Percentiles rank a stretch among this genome's conserved stretches.
Evolutionary conservation across 2,888 invertebrate species (phyloP).

Genomic region (Agriopis aurantiaria): DNA sequence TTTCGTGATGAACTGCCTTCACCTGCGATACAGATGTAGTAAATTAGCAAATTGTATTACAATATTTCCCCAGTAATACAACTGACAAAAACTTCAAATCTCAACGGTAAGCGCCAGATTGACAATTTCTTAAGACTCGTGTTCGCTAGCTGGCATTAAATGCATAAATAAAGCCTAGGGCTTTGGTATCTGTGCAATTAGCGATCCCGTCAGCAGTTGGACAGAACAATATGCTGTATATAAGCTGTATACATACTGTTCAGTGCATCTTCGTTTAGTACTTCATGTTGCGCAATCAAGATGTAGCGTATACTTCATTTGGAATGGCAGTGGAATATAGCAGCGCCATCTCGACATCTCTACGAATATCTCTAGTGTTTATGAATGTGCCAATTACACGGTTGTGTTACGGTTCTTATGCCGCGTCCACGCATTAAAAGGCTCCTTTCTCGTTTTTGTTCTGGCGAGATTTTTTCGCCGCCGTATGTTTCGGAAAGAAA

Average conservation of each 20-base stretch:
- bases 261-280: not conserved
- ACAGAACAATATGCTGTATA: slow-evolving; percentile 12
- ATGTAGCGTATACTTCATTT: slow-evolving; percentile 13
- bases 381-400: not conserved
- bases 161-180: slow-evolving; percentile 23
- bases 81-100: slow-evolving; percentile 27
- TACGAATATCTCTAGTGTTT: not conserved
- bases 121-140: not conserved
- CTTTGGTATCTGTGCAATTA: slow-evolving; percentile 5
- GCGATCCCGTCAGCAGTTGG: not conserved
- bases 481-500: too few relatives aligned
- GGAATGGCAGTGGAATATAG: slow-evolving; percentile 11
- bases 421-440: not conserved
- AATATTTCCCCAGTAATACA: slow-evolving; percentile 14
- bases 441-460: too few relatives aligned
- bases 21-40: too few relatives aligned
- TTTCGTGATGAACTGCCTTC: too few relatives aligned
- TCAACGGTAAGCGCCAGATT: slow-evolving; percentile 42
- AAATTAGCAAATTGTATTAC: not conserved
- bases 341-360: not conserved
- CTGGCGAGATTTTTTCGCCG: too few relatives aligned
- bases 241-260: not conserved
- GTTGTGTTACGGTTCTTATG: not conserved
- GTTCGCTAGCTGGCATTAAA: not conserved
- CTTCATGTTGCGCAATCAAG: slow-evolving; percentile 18